These are phyloP conservation scores for Netelia fuscicornis DNA, from an alignment of 2,888 invertebrate genomes.

Conservation along the genomic window DNA sequence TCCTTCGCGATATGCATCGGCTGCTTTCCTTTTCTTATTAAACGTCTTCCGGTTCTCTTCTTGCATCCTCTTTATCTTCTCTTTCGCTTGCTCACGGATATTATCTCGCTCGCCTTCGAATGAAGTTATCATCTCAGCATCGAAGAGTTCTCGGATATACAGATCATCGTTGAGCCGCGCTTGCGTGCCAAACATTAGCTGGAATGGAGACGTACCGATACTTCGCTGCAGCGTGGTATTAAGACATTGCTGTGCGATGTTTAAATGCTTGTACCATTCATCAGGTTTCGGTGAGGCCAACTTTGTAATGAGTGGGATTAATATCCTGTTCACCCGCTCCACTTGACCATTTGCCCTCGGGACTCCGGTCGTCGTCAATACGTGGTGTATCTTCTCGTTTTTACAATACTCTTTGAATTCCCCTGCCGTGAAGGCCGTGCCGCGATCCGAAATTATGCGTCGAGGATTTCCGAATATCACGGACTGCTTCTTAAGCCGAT, in stretches of 20 bases:
- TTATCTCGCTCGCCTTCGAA: not conserved
- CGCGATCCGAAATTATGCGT: not conserved
- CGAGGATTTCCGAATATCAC: not conserved
- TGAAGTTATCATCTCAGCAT: not conserved
- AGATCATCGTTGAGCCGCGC: not conserved
- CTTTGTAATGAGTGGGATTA: too few relatives aligned
- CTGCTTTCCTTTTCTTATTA: not conserved
- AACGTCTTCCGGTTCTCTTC: not conserved
- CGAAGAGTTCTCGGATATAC: not conserved
- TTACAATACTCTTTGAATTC: not conserved
- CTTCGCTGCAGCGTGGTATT: not conserved
- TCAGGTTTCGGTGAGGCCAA: too few relatives aligned
- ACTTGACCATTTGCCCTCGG: not conserved
- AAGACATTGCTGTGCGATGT: too few relatives aligned
- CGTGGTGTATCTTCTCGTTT: not conserved
- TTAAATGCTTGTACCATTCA: too few relatives aligned
- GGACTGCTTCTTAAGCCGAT: slow-evolving; percentile 62
- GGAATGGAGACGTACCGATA: not conserved
- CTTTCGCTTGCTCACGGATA: not conserved
- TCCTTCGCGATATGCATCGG: not conserved
- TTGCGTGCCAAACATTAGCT: not conserved
- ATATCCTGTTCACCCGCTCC: not conserved
- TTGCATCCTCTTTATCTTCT: not conserved
- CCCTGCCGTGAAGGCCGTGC: not conserved
- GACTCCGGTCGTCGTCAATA: not conserved